Base-by-base conservation (phyloP, 2,888 invertebrate genomes). In the Ditula angustiorana region DNA sequence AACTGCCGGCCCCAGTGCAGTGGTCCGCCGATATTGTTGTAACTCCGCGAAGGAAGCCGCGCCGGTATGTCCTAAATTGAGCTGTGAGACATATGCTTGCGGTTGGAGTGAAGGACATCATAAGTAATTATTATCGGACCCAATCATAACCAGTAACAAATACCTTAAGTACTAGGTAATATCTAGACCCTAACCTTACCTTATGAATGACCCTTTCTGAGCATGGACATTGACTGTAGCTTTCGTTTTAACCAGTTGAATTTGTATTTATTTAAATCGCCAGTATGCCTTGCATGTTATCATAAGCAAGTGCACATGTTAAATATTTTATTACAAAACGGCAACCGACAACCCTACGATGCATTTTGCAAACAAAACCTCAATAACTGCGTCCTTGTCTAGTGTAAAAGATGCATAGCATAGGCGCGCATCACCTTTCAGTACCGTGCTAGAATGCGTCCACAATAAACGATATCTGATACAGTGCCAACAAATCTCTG, bases 341-440 rank as follows among this genome's bases (percentile, higher is more conserved):
- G 13, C 16, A 16, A 24, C 4, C 5, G 19, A 5, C 33, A 30
- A 26, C 55, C 47, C 61, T 71, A 70, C 65, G 67, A 70, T 74
- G 72, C 64, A 74, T 74, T 75, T 77, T 76, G 75, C 73, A 73
- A 71, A 67, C 75, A 71, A 76, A 76, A 76, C 76, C 73, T 70
- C 70, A 7, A 26, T 13, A 11, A 0, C 46, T 11, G 52, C 70
- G 77, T 76, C 74, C 75, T 76, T 80, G 77, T 75, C 78, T 71
- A 78, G 76, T 80, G 79, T 85, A 79, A 85, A 86, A 83, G 84
- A 86, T 85, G 83, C 67, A 63, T 7, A n/a, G n/a, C 84, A 84
- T 77, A 79, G 77, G 71, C 78, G 83, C 78, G 82, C 61, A 50
- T 24, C 56, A 52, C 47, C 24, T 46, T 50, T 49, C 77, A 76